phyloP scores from a whole-genome alignment of 1,140 invertebrate species.

The Ostrea edulis region DNA sequence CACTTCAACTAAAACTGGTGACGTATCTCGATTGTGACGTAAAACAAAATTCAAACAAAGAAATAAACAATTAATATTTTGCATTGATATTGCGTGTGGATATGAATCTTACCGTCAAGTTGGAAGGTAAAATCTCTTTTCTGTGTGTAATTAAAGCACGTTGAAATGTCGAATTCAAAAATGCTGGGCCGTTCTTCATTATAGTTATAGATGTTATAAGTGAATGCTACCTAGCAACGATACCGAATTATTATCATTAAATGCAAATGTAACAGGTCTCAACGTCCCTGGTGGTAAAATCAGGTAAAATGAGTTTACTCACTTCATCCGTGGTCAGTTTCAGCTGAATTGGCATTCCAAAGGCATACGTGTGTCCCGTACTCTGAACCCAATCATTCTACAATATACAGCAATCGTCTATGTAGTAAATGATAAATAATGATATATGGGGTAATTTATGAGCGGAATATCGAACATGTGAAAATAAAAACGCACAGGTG shows the following conservation, averaged over 20 bases:
- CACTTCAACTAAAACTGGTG: no score
- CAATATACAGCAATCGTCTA: background rate
- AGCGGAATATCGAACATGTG: no score
- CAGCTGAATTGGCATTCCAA: conserved; percentile 56
- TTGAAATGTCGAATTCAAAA: conserved; percentile 66
- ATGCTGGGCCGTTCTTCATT: conserved; percentile 61
- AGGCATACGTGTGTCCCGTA: conserved; percentile 54
- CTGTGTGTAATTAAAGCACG: conserved; percentile 63
- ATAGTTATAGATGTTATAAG: conserved; percentile 68
- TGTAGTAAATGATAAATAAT: no score
- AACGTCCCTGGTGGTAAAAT: no score
- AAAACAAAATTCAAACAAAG: no score
- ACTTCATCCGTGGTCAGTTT: conserved; percentile 35
- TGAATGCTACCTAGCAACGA: background rate
- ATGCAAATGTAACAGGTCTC: no score
- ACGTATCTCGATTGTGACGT: no score
- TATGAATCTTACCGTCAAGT: conserved; percentile 48
- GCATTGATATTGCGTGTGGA: no score
- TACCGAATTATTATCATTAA: background rate
- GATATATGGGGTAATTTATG: no score
- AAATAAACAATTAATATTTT: background rate
- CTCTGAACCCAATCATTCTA: conserved; percentile 59
- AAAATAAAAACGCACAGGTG: no score
- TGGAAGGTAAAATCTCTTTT: conserved; percentile 59
- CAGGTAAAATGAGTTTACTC: background rate